Conservation (phyloP, 2,113 vertebrate species). For the crab-eating macaque (Macaca fascicularis) region T2T-MFA8v1.1 NC_088391.1:83169001-83169500, state of each 20-base stretch:
- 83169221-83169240: background rate
- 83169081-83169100: background rate
- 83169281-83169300: background rate
- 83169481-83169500: background rate
- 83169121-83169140: background rate
- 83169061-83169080: background rate
- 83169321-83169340: background rate
- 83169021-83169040: background rate
- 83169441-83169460: background rate
- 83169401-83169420: background rate
- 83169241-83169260: background rate
- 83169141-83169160: background rate
- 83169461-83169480: background rate
- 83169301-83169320: background rate
- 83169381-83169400: background rate
- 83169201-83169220: too few relatives aligned
- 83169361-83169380: background rate
- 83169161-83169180: background rate
- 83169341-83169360: background rate
- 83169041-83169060: background rate
- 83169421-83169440: background rate
- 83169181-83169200: background rate
- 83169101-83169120: background rate
- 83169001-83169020: background rate
- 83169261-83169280: background rate